phyloP scores from a whole-genome alignment of 2,113 vertebrate species.

The Gasterosteus nipponicus region DNA sequence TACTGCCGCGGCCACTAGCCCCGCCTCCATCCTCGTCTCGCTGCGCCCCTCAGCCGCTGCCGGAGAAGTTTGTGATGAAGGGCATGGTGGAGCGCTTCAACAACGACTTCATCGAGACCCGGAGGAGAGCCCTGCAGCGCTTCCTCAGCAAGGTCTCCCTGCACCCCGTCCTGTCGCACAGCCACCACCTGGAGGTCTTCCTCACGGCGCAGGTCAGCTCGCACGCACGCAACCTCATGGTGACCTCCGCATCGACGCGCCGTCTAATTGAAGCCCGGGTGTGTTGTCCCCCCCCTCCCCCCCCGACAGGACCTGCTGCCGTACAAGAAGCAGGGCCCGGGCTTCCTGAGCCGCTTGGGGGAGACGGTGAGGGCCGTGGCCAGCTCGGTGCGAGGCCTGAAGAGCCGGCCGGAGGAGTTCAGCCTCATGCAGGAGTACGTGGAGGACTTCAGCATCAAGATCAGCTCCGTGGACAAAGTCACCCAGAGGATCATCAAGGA shows the following conservation, averaged over 20 bases:
- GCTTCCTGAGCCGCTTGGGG: constrained; percentile 91
- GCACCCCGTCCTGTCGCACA: constrained; percentile 93
- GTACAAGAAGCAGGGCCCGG: constrained; percentile 90
- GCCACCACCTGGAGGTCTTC: constrained; percentile 92
- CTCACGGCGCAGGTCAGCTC: constrained; percentile 86
- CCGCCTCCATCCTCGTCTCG: not conserved
- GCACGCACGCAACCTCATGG: not conserved
- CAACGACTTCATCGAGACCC: constrained; percentile 93
- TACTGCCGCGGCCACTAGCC: not conserved
- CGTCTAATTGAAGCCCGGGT: not conserved
- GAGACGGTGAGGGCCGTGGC: constrained; percentile 90
- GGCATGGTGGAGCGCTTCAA: constrained; percentile 97
- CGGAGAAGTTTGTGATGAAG: constrained; percentile 97
- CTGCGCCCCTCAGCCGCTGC: constrained; percentile 85
- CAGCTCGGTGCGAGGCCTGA: constrained; percentile 87
- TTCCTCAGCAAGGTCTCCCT: constrained; percentile 92
- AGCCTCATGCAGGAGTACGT: constrained; percentile 87
- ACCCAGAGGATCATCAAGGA: constrained; percentile 94
- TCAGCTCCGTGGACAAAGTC: constrained; percentile 90
- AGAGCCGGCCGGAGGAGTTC: constrained; percentile 89
- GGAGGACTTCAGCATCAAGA: constrained; percentile 89
- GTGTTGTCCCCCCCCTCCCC: constrained; percentile 8
- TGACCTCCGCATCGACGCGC: not conserved
- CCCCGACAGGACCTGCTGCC: constrained; percentile 86
- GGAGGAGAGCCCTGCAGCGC: constrained; percentile 90